Evolutionary conservation across 2,797 vertebrate genomes (phyloP).

Genomic region (Eulemur mongoz): DNA sequence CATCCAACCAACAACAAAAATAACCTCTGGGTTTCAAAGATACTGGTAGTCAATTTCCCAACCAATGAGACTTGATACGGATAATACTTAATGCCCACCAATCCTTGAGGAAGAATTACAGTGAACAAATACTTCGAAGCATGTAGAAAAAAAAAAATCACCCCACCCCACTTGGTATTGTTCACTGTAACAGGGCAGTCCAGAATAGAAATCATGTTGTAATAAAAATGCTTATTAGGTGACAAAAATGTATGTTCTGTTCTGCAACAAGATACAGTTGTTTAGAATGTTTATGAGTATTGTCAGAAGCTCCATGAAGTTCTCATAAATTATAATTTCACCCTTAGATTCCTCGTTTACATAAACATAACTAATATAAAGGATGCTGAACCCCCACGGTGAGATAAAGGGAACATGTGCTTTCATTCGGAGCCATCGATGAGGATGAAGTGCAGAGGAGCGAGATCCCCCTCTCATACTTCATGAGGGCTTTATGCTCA

Average conservation of each 20-base stretch:
- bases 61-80: background rate
- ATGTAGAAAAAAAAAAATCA: background rate
- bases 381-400: background rate
- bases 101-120: background rate
- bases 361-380: slow-evolving; percentile 49
- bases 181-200: background rate
- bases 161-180: background rate
- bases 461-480: background rate
- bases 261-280: slow-evolving; percentile 56
- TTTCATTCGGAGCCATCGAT: background rate
- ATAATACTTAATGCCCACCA: background rate
- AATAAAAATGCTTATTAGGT: slow-evolving; percentile 53
- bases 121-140: slow-evolving; percentile 9
- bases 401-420: background rate
- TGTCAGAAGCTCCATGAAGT: slow-evolving; percentile 21
- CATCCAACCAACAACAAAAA: background rate
- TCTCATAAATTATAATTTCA: slow-evolving; percentile 58
- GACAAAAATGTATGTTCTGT: slow-evolving; percentile 61
- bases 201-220: slow-evolving; percentile 50
- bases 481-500: background rate
- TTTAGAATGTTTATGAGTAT: slow-evolving; percentile 61
- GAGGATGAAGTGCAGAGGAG: background rate
- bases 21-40: background rate
- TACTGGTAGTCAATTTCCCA: background rate
- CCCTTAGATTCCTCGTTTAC: slow-evolving; percentile 30